phyloP scores from a whole-genome alignment of 2,888 invertebrate genomes.

The Leucoptera coffeella region DNA sequence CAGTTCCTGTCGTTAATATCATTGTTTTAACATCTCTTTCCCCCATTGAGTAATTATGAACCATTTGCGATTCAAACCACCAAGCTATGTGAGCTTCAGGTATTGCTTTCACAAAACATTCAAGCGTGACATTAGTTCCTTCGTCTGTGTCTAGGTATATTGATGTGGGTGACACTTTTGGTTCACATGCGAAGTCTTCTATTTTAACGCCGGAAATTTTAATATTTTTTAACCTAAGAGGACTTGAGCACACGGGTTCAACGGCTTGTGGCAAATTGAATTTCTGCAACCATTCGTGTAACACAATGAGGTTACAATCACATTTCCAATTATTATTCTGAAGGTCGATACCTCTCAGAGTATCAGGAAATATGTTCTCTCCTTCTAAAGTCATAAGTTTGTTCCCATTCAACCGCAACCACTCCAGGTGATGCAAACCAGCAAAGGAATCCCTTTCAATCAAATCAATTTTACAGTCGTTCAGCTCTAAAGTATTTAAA shows the following conservation, averaged over 20 bases:
- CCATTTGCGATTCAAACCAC: constrained; percentile 76
- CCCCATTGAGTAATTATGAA: constrained; percentile 65
- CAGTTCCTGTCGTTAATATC: constrained; percentile 12
- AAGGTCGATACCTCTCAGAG: constrained; percentile 71
- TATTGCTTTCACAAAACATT: constrained; percentile 73
- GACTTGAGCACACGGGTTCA: constrained; percentile 72
- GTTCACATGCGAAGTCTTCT: constrained; percentile 74
- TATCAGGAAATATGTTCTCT: constrained; percentile 65
- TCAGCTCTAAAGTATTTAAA: constrained; percentile 75
- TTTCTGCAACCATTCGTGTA: constrained; percentile 72
- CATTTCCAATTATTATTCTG: constrained; percentile 87
- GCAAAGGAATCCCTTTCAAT: constrained; percentile 77
- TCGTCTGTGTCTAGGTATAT: constrained; percentile 71
- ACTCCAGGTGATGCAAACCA: constrained; percentile 74
- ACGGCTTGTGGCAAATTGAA: constrained; percentile 72
- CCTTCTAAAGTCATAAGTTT: constrained; percentile 67
- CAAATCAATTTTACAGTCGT: constrained; percentile 69
- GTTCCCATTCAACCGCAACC: constrained; percentile 80
- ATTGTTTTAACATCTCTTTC: background rate
- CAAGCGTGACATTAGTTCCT: constrained; percentile 74
- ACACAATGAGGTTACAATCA: constrained; percentile 73
- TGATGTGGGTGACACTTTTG: constrained; percentile 69
- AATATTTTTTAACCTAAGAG: constrained; percentile 59
- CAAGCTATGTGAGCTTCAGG: constrained; percentile 79
- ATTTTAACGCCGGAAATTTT: constrained; percentile 61